Conservation (phyloP, 2,113 vertebrate genomes). For the Seriola dumerili region DNA sequence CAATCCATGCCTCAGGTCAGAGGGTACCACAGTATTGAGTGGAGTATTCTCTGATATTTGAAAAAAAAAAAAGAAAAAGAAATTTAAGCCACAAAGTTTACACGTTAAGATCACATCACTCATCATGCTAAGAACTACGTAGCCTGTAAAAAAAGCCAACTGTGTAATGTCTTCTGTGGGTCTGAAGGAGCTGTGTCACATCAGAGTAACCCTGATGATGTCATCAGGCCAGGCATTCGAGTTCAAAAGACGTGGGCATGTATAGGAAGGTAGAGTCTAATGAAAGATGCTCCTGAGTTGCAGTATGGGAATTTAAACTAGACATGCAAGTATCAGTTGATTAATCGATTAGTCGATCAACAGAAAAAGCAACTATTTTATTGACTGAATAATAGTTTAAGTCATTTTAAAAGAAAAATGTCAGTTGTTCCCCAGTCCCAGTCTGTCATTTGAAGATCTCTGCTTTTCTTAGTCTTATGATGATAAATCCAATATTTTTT, state of each 20-base stretch:
- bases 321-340: too few species aligned
- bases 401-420: too few species aligned
- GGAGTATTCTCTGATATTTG: too few species aligned
- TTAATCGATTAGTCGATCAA: neutral
- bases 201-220: too few species aligned
- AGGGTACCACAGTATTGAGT: too few species aligned
- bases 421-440: neutral
- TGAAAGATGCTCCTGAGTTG: neutral
- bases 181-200: too few species aligned
- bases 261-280: neutral
- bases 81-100: too few species aligned
- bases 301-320: neutral
- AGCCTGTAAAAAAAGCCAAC: neutral
- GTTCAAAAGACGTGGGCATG: too few species aligned
- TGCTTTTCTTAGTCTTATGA: neutral
- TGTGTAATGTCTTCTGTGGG: neutral
- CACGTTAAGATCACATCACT: too few species aligned
- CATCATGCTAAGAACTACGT: neutral
- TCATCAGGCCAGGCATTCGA: too few species aligned
- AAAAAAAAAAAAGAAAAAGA: too few species aligned
- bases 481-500: neutral
- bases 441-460: neutral
- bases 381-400: neutral
- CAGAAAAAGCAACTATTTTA: neutral
- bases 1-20: too few species aligned